Evolutionary conservation across 1,140 invertebrate species (phyloP), one percentile per base, ranked within the genome.

Genomic region (Drosophila baimaii): DNA sequence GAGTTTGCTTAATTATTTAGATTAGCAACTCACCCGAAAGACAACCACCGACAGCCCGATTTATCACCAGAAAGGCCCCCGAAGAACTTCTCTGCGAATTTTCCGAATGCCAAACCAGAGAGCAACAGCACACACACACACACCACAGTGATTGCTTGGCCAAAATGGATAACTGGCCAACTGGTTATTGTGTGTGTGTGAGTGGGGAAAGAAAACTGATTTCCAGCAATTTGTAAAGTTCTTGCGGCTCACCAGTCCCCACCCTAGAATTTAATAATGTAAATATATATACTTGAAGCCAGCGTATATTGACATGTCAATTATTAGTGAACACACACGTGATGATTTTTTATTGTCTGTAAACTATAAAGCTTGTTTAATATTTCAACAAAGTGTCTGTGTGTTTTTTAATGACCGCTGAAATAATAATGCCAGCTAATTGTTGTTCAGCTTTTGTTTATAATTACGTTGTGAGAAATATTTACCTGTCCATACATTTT

Each of bases 1-100:
- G 83, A 77, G 79, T 82, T 86, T 86, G 76, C 64, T 89, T 88
- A 86, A 86, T 86, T 86, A 83, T 86, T 86, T 79, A 83, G 80
- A 83, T 86, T 83, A 86, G 71, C 51, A 83, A 77, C 79, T 77
- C 68, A 47, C 62, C 64, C 63, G 44, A 73, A 81, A 68, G 54
- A 59, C 46, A 68, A 41, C 71, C 65, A 69, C 56, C 66, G 37
- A 73, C 44, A 49, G 55, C 27, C 31, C 63, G 66, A 86, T 88
- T 79, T 88, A 79, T 86, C 79, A 77, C 54, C 19, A 52, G 55
- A 41, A 52, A 58, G 37, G 43, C 54, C 52, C 51, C 68, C 58
- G 31, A 82, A 61, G 58, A 81, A 85, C 57, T 52, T 80, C n/a
- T 25, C 8, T 52, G 21, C 31, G 47, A 54, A 54, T 62, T 47